Base-by-base conservation (phyloP, 2,113 vertebrate genomes). In the Grammomys dolichurus region DNA sequence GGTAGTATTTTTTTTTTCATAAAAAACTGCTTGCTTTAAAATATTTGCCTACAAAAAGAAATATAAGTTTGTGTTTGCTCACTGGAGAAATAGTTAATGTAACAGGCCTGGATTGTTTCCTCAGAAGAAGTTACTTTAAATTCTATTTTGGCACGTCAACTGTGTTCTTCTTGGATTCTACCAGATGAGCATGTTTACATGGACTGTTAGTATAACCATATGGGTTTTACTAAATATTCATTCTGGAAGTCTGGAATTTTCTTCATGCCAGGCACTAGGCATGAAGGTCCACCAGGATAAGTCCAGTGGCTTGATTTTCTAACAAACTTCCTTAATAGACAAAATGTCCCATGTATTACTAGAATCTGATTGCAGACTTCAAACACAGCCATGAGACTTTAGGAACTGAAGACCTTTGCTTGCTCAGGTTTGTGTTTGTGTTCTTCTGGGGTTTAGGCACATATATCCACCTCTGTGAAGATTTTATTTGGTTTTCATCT, bases 201-300 rank as follows among this genome's bases (percentile, higher is more conserved):
- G 69, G 17, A 54, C 7, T 69, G 2, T 95, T 86, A 81, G 28
- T 88, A 10, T 9, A 96, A 69, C 22, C 69, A 77, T 70, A 28
- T 51, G 20, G 4, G 58, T 91, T 67, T 82, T 91, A 33, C 20
- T 78, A 73, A 93, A 60, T 87, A 26, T 95, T 92, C n/a, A 60
- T 87, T 56, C 22, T 69, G 1, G 0, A 36, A 95, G 13, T 87
- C 46, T 89, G 70, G 40, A 95, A 75, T 87, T 94, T 89, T 78
- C 16, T 63, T 58, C 7, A 20, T 58, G 46, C 24, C 43, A 65
- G 36, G 12, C 8, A 14, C 65, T 69, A 69, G 31, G 75, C 6
- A 60, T 78, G 43, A 87, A 9, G 3, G 92, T 36, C 3, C 7
- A 46, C 67, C 22, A 73, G 20, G 51, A 76, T 67, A 89, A 58